Conservation (phyloP, 2,888 invertebrate genomes). For the Barypeithes pellucidus region DNA sequence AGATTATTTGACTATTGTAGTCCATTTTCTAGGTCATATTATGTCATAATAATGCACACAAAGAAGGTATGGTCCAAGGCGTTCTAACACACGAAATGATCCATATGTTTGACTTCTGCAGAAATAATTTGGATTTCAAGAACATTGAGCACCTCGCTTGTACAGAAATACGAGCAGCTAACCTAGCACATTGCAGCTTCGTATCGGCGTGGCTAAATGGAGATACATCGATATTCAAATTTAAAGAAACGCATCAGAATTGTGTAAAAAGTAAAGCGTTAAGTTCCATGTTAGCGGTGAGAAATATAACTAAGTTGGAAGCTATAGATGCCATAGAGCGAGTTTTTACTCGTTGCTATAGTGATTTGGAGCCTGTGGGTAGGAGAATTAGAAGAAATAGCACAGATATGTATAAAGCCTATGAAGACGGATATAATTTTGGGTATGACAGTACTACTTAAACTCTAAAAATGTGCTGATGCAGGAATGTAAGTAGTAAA, state of each 20-base stretch:
- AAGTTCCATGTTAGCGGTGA: conserved; percentile 86
- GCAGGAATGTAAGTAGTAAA: background rate
- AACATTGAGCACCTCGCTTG: conserved; percentile 95
- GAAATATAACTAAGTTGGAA: conserved; percentile 81
- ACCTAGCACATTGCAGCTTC: conserved; percentile 93
- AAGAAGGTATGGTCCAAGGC: conserved; percentile 82
- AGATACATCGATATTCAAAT: conserved; percentile 80
- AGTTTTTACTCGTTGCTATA: conserved; percentile 93
- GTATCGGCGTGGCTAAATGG: conserved; percentile 85
- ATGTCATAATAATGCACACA: conserved; percentile 88
- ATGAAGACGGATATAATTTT: conserved; percentile 83
- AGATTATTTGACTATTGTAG: no score
- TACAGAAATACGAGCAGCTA: conserved; percentile 95
- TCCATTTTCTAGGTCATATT: conserved; percentile 84
- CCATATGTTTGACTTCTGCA: conserved; percentile 97
- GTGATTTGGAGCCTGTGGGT: conserved; percentile 94
- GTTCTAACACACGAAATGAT: conserved; percentile 94
- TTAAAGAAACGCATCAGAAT: conserved; percentile 86
- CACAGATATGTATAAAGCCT: conserved; percentile 83
- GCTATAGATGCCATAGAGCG: conserved; percentile 86
- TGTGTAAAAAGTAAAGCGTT: conserved; percentile 92
- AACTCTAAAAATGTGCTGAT: conserved; percentile 18
- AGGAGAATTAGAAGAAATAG: conserved; percentile 77
- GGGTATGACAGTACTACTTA: conserved; percentile 84
- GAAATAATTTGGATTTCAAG: conserved; percentile 89